Base-by-base conservation (phyloP, 1,140 invertebrate genomes). In the Stenopsyche tienmushanensis region DNA sequence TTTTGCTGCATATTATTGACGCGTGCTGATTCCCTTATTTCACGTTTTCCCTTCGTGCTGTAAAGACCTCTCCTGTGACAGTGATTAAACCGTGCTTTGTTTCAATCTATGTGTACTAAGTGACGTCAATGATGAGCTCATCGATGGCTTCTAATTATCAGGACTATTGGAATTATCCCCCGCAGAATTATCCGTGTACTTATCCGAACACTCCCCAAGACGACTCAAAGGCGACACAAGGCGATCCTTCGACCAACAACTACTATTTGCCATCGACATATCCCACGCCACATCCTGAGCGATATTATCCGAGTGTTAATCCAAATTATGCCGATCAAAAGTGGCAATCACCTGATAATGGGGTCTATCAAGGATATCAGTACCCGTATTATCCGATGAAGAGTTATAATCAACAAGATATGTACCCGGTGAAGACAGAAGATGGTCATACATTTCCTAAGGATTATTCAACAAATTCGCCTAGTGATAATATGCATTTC, bases 21-120 rank as follows among this genome's bases (percentile, higher is more conserved):
- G 50, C 47, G 29, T 34, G 29, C 44, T 58, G 45, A 67, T 60
- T 55, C 39, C 52, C 63, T 69, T 64, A 67, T 64, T 67, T 64
- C 58, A 17, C 3, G 5, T 54, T 53, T 62, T 41, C 25, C 23
- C 45, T 24, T 41, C 49, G 65, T 25, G n/a, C 41, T 7, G 65
- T 67, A 34, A 23, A 52, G 54, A 69, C 39, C 44, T n/a, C 24
- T 34, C 15, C 25, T 25, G 13, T 29, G 53, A n/a, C 54, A 24
- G 60, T 68, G 62, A 42, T 60, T 49, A 57, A 64, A 47, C 8
- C 0, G 13, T 44, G 34, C 20, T 23, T 20, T 41, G 20, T 20
- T 55, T 63, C 17, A 24, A 60, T 49, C 39, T 25, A 42, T 45
- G 47, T 52, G 47, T 23, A 9, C 25, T n/a, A 2, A 21, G 29